Evolutionary conservation across 2,888 invertebrate species (phyloP), one percentile per base, ranked within the genome.

Genomic region (Plagiodera versicolora): DNA sequence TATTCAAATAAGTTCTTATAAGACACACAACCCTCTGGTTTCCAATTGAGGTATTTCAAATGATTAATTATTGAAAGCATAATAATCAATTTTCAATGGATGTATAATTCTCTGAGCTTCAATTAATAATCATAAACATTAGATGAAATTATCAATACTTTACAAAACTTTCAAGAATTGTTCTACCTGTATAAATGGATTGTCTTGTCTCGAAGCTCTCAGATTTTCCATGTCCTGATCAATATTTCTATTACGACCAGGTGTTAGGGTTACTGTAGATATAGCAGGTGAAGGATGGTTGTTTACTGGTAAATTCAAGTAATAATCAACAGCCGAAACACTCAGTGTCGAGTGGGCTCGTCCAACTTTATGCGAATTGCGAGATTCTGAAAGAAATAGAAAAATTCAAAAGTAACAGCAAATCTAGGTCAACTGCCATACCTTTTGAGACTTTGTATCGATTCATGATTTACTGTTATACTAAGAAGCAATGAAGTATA

Each of bases 141-240:
- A n/a, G n/a, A n/a, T n/a, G n/a, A n/a, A n/a, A n/a, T n/a, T n/a
- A n/a, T n/a, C n/a, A n/a, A n/a, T n/a, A n/a, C n/a, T n/a, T n/a
- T n/a, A n/a, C n/a, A n/a, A n/a, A n/a, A n/a, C n/a, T n/a, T n/a
- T n/a, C n/a, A 5, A 47, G 20, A 18, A 32, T 9, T 32, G 2
- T 17, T 51, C 35, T 77, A 90, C 91, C 86, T 91, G 89, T 63
- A 92, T 81, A 76, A 90, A 92, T 1, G 92, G 92, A 81, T 93
- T 92, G 79, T 93, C 92, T 79, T 92, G 91, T 63, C 92, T 83
- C 8, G 92, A 92, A 48, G 91, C 83, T 72, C 91, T 84, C 46
- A 92, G 81, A 19, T 91, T 89, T 77, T 92, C 91, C 91, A 92
- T 92, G 75, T 92, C 92, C 80, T 90, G 89, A 73, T 91, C 90